Base-by-base conservation (phyloP, 30 jellyfish, hydroid and myxozoan genomes). In the Hydractinia echinata region DNA sequence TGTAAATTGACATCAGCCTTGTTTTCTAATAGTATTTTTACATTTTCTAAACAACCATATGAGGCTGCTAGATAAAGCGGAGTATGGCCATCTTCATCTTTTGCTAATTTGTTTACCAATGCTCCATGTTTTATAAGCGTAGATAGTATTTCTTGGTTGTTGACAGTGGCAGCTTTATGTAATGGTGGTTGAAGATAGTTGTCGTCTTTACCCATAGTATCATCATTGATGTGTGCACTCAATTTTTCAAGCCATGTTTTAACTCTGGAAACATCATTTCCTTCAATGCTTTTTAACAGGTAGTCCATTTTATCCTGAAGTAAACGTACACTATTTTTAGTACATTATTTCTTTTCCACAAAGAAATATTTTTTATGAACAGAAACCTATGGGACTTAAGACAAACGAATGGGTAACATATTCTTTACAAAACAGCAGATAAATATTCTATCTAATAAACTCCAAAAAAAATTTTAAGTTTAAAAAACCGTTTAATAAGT, bases 1-100 rank as follows among this genome's bases (percentile, higher is more conserved):
- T 71, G 81, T 15, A 50, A 8, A 20, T 71, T 50, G 5, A 71
- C 81, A 20, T 71, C 55, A 15, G 81, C 81, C 70, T 60, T 60
- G 9, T 71, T 4, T 20, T 71, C 16, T 14, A 48, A 71, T 71
- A 71, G 61, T n/a, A 71, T 6, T 71, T 50, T 20, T 20, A 58
- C 81, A 71, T 20, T 30, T 8, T 71, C 51, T 60, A 71, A 20
- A 48, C 8, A 5, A 6, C 81, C 81, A 71, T 52, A 20, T 6
- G 55, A 54, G 8, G 61, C 55, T 7, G 81, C 81, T 60, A 71
- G 18, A n/a, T n/a, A 71, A 8, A 71, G n/a, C 10, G 81, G 69
- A 8, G 81, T 71, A 20, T 71, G 30, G 9, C 81, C 81, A n/a
- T 19, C 81, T 7, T 30, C 81, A 50, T 71, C 53, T 10, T 48